A percentile compares a stretch with the other conserved stretches of the same genome.
Evolutionary conservation across 2,797 vertebrate species (phyloP).

Genomic region (Anguilla obscura): DNA sequence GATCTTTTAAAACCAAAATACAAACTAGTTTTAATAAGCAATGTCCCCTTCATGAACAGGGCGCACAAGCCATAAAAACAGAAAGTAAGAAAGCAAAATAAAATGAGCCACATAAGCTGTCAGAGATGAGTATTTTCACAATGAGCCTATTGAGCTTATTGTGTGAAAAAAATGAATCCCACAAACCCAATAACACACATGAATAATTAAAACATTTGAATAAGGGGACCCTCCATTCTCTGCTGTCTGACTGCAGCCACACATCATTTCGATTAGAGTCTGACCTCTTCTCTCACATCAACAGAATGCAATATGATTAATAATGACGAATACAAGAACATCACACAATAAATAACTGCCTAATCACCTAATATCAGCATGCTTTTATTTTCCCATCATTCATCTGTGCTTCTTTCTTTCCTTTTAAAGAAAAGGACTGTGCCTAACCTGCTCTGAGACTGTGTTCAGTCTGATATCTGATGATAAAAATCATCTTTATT

Average conservation of each 20-base stretch:
- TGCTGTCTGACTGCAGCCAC: not conserved
- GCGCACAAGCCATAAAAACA: not conserved
- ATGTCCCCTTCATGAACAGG: not conserved
- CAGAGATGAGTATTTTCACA: not conserved
- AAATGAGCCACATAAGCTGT: not conserved
- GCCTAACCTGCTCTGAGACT: not conserved
- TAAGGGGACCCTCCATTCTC: not conserved
- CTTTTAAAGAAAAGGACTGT: not conserved
- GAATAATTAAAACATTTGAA: conserved; percentile 21
- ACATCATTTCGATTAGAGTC: not conserved
- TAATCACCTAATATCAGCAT: not conserved
- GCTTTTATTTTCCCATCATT: not conserved
- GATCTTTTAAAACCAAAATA: not conserved
- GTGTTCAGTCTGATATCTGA: not conserved
- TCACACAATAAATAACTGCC: not conserved
- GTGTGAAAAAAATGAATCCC: not conserved
- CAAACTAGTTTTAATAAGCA: not conserved
- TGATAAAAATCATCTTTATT: not conserved
- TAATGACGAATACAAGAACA: conserved; percentile 24
- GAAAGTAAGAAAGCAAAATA: not conserved
- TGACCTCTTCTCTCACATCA: not conserved
- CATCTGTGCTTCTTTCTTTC: not conserved
- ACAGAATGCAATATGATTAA: not conserved
- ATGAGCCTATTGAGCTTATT: conserved; percentile 4
- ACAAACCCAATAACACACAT: conserved; percentile 28